Evolutionary conservation across 2,888 invertebrate species (phyloP), one percentile per base, ranked within the genome.

Genomic region (Drosophila anomalata): DNA sequence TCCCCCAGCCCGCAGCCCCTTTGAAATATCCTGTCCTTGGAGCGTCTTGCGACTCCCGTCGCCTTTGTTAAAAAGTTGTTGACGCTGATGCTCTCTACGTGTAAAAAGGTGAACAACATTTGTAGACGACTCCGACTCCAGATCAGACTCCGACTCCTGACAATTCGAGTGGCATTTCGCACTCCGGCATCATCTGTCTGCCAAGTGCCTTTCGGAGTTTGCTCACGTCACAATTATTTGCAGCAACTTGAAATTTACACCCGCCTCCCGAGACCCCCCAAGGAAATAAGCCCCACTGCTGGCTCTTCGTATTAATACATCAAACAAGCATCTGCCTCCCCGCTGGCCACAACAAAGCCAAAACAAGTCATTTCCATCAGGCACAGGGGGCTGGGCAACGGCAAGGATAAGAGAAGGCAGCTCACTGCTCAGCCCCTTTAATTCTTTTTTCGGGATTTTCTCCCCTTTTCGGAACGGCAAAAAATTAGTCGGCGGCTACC

Each of bases 51-150:
- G 31, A 41, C 41, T 36, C 51, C 31, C 61, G 61, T 66, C 60
- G 53, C 57, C 72, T 83, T 83, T 80, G 84, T 79, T 79, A 77
- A 87, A 83, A 85, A 85, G 87, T 87, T 85, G 84, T 85, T 85
- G 84, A 85, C 84, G 84, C 73, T 86, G 87, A 84, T 84, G 88
- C 87, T 83, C 67, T 56, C 80, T 73, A 80, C 88, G 88, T 88
- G 87, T 80, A 82, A 87, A 80, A 85, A 85, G 84, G 88, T 86
- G 84, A 85, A 85, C 88, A 85, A 85, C 84, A 85, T 78, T 88
- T 86, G 83, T 87, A 87, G 80, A 72, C 78, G 74, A 52, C 50
- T 36, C 7, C 42, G 20, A 17, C 17, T 17, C 17, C 17, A 17
- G 59, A 58, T 31, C 33, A 42, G 5, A 36, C 44, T 46, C 51